Percentiles rank a stretch among this genome's conserved stretches.
Evolutionary conservation across 2,113 vertebrate genomes (phyloP).

Genomic region (Smithornis capensis): DNA sequence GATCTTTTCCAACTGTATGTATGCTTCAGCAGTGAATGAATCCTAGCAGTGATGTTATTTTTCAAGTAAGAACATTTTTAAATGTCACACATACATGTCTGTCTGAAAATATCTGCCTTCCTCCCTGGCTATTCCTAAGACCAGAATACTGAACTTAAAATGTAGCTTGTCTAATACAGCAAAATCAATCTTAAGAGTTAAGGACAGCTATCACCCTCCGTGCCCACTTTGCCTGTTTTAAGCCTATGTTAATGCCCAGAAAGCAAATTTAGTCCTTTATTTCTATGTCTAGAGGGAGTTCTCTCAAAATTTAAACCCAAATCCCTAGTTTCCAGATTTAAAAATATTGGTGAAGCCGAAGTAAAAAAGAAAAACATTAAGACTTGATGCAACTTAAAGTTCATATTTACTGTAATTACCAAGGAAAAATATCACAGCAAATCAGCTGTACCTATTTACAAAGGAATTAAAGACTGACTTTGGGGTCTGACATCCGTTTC

Average conservation of each 20-base stretch:
- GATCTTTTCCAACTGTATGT: neutral
- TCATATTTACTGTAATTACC: neutral
- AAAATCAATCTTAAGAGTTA: neutral
- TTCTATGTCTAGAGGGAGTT: neutral
- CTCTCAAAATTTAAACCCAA: neutral
- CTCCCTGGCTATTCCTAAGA: neutral
- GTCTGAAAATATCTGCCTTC: neutral
- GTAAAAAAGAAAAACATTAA: neutral
- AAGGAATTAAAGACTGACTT: slow-evolving; percentile 1
- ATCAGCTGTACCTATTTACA: neutral
- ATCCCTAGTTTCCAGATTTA: neutral
- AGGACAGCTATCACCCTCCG: neutral
- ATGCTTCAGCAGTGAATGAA: neutral
- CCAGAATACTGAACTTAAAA: neutral
- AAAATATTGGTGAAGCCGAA: neutral
- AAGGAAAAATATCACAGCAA: neutral
- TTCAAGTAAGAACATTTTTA: neutral
- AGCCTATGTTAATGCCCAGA: neutral
- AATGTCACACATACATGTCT: neutral
- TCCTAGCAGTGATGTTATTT: neutral
- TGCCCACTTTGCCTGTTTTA: neutral
- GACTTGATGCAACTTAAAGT: neutral
- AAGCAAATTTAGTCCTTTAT: neutral
- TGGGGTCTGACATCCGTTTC: neutral
- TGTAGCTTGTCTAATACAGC: neutral